Evolutionary conservation across 1,140 invertebrate genomes (phyloP).

Genomic region (Drosophila neocordata): DNA sequence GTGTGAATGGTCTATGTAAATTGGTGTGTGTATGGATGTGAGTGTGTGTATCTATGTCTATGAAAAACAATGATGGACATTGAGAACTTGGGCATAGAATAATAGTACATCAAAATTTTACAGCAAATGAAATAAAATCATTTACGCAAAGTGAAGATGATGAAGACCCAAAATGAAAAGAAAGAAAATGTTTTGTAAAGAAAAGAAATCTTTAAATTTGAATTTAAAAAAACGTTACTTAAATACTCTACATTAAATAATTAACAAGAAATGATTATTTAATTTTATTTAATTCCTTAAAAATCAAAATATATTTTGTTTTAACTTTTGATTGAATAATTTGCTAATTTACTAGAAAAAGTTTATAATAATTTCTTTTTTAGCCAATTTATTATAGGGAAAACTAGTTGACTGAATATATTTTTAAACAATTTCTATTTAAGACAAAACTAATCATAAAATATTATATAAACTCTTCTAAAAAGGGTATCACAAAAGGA

Average conservation of each 20-base stretch:
- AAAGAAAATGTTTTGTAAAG: constrained; percentile 45
- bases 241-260: constrained; percentile 19
- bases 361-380: too few species aligned
- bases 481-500: constrained; percentile 24
- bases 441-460: not conserved
- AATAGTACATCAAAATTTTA: constrained; percentile 79
- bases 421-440: not conserved
- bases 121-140: constrained; percentile 72
- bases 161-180: constrained; percentile 65
- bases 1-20: constrained; percentile 3
- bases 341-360: too few species aligned
- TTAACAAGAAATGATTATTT: not conserved
- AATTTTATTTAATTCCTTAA: too few species aligned
- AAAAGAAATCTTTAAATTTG: constrained; percentile 35
- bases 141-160: constrained; percentile 69
- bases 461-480: not conserved
- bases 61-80: constrained; percentile 78
- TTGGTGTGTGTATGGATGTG: constrained; percentile 18
- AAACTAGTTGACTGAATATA: too few species aligned
- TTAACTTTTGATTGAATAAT: too few species aligned
- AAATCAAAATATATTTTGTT: too few species aligned
- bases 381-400: too few species aligned
- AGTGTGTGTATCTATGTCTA: constrained; percentile 45
- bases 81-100: constrained; percentile 69
- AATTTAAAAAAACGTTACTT: not conserved